Evolutionary conservation across 64 coral and sea anemone genomes (phyloP).

Genomic region (Cladopsammia gracilis): DNA sequence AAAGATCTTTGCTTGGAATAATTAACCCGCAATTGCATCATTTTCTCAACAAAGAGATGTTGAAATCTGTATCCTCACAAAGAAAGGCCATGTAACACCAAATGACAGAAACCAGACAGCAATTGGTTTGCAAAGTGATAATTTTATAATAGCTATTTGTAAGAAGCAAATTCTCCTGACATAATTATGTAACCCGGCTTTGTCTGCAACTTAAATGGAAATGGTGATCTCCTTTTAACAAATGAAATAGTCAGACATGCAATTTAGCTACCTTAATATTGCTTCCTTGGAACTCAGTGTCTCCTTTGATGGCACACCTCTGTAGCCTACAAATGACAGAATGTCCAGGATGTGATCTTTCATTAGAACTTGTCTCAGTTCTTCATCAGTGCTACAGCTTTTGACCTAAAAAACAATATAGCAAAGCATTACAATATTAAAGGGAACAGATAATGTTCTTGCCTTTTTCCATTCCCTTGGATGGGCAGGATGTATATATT

Average conservation of each 20-base stretch:
- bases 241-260: neutral
- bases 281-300: conserved; percentile 50
- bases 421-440: neutral
- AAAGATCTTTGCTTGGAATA: neutral
- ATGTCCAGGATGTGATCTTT: conserved; percentile 51
- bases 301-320: conserved; percentile 39
- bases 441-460: too few relatives aligned
- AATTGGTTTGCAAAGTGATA: conserved; percentile 1
- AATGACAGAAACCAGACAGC: neutral
- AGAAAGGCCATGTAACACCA: neutral
- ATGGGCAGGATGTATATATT: too few relatives aligned
- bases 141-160: conserved; percentile 23
- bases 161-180: neutral
- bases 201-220: neutral
- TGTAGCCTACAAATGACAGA: conserved; percentile 33
- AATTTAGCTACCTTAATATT: conserved; percentile 28
- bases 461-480: too few relatives aligned
- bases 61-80: conserved; percentile 19
- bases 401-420: conserved; percentile 38
- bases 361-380: conserved; percentile 47
- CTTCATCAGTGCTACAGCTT: conserved; percentile 26
- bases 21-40: neutral
- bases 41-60: conserved; percentile 19
- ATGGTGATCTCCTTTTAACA: neutral
- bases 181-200: conserved; percentile 1